Conservation (phyloP, 2,113 vertebrate species). For the Caloenas nicobarica region DNA sequence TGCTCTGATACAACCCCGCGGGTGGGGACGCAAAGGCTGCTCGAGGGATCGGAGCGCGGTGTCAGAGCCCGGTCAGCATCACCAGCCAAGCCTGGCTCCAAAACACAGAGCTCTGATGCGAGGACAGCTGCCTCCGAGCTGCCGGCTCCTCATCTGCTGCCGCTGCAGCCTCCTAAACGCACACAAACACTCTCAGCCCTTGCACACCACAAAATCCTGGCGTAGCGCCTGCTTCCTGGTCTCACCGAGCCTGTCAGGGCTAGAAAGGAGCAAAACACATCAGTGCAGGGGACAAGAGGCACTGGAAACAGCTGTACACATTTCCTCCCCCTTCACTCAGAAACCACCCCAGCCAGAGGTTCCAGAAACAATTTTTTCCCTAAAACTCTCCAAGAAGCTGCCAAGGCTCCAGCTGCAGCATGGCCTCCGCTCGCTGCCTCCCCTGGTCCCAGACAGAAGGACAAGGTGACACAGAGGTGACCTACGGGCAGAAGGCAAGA, state of each 20-base stretch:
- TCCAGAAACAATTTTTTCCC: neutral
- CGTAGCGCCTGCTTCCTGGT: neutral
- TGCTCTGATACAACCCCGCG: neutral
- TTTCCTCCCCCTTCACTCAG: neutral
- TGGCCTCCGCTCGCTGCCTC: neutral
- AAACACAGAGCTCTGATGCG: neutral
- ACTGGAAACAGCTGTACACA: neutral
- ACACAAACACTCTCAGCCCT: neutral
- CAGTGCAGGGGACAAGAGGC: neutral
- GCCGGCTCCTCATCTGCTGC: conserved; percentile 16
- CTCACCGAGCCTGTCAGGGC: neutral
- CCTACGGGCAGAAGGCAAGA: neutral
- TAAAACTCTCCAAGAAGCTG: neutral
- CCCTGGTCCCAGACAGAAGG: neutral
- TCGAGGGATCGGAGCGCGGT: neutral
- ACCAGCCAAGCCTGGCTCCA: neutral
- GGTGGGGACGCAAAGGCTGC: neutral
- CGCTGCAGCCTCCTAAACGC: neutral
- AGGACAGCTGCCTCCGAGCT: neutral
- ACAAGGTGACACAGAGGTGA: conserved; percentile 43
- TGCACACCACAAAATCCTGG: neutral
- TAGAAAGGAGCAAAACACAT: neutral
- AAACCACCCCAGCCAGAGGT: neutral
- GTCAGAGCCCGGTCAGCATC: neutral
- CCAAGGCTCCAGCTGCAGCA: neutral